phyloP scores from a whole-genome alignment of 2,888 invertebrate species.

The Toxonevra muliebris region DNA sequence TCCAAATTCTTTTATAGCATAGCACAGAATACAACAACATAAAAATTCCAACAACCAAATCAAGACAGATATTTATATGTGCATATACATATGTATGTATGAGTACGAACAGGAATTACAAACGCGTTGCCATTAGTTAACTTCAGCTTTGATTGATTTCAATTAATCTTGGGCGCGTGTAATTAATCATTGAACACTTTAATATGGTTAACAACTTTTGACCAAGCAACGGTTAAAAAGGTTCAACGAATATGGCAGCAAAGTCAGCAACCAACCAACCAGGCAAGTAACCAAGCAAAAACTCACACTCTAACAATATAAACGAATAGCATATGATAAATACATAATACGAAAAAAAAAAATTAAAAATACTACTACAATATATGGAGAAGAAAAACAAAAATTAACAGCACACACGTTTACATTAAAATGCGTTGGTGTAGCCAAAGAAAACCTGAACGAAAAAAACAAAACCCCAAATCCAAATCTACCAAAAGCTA shows the following conservation, averaged over 20 bases:
- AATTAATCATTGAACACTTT: constrained; percentile 66
- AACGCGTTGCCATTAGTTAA: constrained; percentile 65
- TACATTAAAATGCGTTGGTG: constrained; percentile 56
- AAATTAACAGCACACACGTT: neutral
- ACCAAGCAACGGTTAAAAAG: constrained; percentile 62
- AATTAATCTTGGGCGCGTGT: constrained; percentile 65
- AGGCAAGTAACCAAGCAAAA: no score
- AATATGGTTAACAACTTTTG: constrained; percentile 65
- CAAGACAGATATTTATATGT: no score
- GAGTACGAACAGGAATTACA: constrained; percentile 46
- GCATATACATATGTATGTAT: no score
- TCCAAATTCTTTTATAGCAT: no score
- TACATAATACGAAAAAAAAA: neutral
- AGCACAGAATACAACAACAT: neutral
- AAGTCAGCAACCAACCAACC: constrained; percentile 20
- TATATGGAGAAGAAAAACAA: constrained; percentile 6
- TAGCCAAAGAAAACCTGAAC: constrained; percentile 32
- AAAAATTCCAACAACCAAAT: neutral
- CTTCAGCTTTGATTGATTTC: constrained; percentile 66
- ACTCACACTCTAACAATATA: no score
- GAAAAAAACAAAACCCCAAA: no score
- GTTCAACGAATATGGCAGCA: constrained; percentile 50
- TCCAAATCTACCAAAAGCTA: no score
- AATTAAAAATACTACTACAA: neutral
- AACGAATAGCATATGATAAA: constrained; percentile 1